These are phyloP conservation scores for Julus scanicus DNA, from an alignment of 2,888 invertebrate species.

Conservation along the genomic window DNA sequence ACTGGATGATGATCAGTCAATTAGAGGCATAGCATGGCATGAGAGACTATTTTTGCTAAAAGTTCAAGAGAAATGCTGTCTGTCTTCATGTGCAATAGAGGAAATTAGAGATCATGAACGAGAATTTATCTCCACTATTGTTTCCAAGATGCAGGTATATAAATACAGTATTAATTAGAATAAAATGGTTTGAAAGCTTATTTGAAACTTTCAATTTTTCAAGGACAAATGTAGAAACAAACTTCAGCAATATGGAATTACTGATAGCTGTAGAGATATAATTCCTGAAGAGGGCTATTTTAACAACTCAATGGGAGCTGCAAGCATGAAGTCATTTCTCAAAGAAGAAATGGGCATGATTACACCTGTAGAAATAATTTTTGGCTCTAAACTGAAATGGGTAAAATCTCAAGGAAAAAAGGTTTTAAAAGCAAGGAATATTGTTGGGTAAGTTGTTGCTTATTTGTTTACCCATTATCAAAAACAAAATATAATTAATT, in stretches of 20 bases:
- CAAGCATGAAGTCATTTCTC: not conserved
- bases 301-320: not conserved
- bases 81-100: not conserved
- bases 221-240: not conserved
- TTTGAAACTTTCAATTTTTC: not conserved
- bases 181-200: not conserved
- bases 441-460: not conserved
- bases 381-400: not conserved
- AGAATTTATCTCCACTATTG: not conserved
- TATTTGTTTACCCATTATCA: not conserved
- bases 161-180: not conserved
- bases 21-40: not conserved
- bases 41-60: not conserved
- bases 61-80: not conserved
- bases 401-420: not conserved
- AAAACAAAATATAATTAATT: not conserved
- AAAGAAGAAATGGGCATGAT: not conserved
- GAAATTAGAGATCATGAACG: not conserved
- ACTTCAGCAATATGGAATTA: not conserved
- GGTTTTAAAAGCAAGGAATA: not conserved
- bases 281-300: not conserved
- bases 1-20: not conserved
- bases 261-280: not conserved
- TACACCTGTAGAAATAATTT: not conserved
- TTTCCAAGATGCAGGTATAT: not conserved